A percentile compares a stretch with the other conserved stretches of the same genome.
Evolutionary conservation across 2,113 vertebrate species (phyloP).

Genomic region (Oreocharis arfaki): DNA sequence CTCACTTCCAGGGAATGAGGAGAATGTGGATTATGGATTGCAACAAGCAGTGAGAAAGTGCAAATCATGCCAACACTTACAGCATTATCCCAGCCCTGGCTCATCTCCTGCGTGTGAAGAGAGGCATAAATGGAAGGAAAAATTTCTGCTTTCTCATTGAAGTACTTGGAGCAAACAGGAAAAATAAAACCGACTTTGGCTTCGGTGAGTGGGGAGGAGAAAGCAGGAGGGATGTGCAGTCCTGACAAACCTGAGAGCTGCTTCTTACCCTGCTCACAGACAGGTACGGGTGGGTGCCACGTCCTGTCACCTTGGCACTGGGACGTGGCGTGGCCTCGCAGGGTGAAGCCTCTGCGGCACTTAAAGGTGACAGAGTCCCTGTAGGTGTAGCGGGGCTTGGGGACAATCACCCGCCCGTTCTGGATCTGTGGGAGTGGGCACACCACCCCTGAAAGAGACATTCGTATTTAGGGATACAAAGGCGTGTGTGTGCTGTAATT

Average conservation of each 20-base stretch:
- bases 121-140: not conserved
- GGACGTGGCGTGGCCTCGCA: conserved; percentile 39
- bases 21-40: not conserved
- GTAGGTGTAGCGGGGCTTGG: not conserved
- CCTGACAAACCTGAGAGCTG: fast-evolving
- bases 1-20: not conserved
- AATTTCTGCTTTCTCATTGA: not conserved
- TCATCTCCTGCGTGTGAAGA: not conserved
- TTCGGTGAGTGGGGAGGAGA: not conserved
- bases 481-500: fast-evolving
- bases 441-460: conserved; percentile 13
- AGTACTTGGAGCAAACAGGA: not conserved
- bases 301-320: conserved; percentile 47
- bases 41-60: not conserved
- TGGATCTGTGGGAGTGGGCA: not conserved
- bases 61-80: not conserved
- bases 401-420: not conserved
- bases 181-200: not conserved
- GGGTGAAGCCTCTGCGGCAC: conserved; percentile 49
- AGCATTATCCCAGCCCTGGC: not conserved
- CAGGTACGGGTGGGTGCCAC: conserved; percentile 53
- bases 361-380: conserved; percentile 33
- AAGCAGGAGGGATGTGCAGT: not conserved
- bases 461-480: fast-evolving
- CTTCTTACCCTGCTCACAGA: conserved; percentile 59